Conservation (phyloP, 2,888 invertebrate genomes). For the Microplitis deprimator region DNA sequence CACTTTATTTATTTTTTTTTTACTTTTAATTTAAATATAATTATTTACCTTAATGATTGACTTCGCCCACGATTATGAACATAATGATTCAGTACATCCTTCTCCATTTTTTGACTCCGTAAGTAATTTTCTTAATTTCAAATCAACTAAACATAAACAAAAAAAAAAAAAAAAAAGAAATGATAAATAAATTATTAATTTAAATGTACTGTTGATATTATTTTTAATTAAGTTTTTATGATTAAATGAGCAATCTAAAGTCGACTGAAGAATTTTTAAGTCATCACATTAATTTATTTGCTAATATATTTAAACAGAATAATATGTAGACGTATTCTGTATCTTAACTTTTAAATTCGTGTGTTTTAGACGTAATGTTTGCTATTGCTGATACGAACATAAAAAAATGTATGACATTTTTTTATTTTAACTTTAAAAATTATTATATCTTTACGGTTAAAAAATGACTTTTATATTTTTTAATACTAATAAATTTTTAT, state of each 20-base stretch:
- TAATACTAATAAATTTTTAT: conserved; percentile 2
- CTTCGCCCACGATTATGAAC: conserved; percentile 33
- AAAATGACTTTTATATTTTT: not conserved
- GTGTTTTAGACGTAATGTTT: conserved; percentile 28
- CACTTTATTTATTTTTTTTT: not conserved
- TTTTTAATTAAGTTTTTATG: not conserved
- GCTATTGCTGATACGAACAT: conserved; percentile 24
- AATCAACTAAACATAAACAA: conserved; percentile 4
- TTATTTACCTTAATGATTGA: conserved; percentile 39
- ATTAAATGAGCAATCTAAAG: not conserved
- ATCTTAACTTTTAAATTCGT: not conserved
- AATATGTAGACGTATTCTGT: not conserved
- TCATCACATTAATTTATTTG: conserved; percentile 5
- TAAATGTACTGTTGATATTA: not conserved
- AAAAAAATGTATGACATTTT: not conserved
- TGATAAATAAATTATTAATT: not conserved
- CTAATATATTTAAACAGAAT: conserved; percentile 10
- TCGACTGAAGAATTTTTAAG: conserved; percentile 11
- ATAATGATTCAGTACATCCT: conserved; percentile 36
- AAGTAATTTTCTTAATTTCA: not conserved
- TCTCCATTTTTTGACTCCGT: conserved; percentile 37
- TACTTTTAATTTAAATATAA: not conserved
- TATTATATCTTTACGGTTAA: not conserved
- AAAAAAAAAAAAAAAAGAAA: not conserved
- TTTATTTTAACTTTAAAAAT: not conserved